Conservation (phyloP, 2,888 invertebrate species). For the Paralinhomoeus sp. region DNA sequence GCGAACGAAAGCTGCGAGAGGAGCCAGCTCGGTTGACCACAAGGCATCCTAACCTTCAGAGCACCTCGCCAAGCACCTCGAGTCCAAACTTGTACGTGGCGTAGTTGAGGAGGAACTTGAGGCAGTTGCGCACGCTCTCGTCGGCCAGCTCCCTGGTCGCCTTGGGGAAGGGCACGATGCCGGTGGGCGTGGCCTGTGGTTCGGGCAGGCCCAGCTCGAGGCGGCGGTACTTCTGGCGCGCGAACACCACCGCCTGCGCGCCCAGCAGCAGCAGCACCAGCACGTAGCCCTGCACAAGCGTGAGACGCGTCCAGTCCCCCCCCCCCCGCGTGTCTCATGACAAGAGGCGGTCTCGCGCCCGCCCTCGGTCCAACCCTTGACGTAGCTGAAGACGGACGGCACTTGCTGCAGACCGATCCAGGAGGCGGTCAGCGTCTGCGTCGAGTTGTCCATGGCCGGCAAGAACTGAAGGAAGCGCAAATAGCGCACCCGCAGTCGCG, state of each 20-base stretch:
- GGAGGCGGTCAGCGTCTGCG: not conserved
- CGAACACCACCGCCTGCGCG: conserved; percentile 46
- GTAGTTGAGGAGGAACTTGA: conserved; percentile 73
- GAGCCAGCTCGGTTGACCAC: too few species aligned
- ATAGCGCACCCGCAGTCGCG: too few species aligned
- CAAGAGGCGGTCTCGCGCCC: too few species aligned
- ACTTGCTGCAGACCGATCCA: conserved; percentile 12
- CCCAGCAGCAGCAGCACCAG: conserved; percentile 57
- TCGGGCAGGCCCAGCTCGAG: conserved; percentile 8
- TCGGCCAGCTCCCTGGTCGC: conserved; percentile 61
- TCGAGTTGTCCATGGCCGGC: conserved; percentile 3
- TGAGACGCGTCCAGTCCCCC: too few species aligned
- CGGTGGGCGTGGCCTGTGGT: conserved; percentile 4
- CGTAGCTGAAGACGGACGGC: too few species aligned
- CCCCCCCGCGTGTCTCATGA: too few species aligned
- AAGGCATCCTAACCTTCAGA: not conserved
- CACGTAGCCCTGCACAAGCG: conserved; percentile 31
- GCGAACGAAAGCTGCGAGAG: conserved; percentile 62
- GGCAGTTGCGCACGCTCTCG: conserved; percentile 46
- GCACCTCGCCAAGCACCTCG: too few species aligned
- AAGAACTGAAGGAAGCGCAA: too few species aligned
- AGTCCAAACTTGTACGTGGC: conserved; percentile 91
- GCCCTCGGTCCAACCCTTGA: too few species aligned
- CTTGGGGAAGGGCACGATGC: conserved; percentile 44
- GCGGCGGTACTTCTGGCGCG: conserved; percentile 15